Base-by-base conservation (phyloP, 2,888 invertebrate species). In the Ceriagrion tenellum region DNA sequence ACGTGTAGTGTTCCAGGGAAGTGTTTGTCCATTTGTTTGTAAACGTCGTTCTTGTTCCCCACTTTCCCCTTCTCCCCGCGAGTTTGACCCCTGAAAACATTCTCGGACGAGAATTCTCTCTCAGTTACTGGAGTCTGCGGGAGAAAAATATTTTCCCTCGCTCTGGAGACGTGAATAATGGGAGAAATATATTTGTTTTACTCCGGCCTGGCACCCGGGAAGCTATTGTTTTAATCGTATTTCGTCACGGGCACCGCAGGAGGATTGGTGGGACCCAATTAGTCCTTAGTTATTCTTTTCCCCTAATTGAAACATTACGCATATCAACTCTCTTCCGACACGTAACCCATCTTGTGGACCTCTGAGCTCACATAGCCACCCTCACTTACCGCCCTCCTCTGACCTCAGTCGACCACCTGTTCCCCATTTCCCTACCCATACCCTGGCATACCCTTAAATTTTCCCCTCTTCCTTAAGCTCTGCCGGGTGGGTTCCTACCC, bases 351-450 rank as follows among this genome's bases (percentile, higher is more conserved):
- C 30, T 81, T 35, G 16, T 35, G 35, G 35, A 10, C 30, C 81
- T 35, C 69, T 26, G 0, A 35, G 16, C 35, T 30, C n/a, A 69
- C 10, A 20, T 59, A 20, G 59, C 20, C 35, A 23, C 30, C 81
- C 4, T 35, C 30, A 13, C 69, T 20, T n/a, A 18, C 3, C 81
- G 35, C 10, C 81, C 81, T 35, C 35, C 13, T 35, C 13, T 26
- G 35, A 16, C 89, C n/a, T 55, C 26, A 59, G 89, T 55, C 89
- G 89, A 89, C 89, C 89, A 89, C 89, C 89, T 89, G 89, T 89
- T 89, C 89, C 89, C 89, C 88, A 47, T 47, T 47, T 26, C 88
- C 40, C 40, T 23, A 55, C 47, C 89, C 47, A 20, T 4, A 16
- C 26, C 89, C 89, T 55, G 20, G 59, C 59, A 59, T 59, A 59